These are phyloP conservation scores for Apteryx mantelli DNA, from an alignment of 2,113 vertebrate species.

Conservation along the genomic window DNA sequence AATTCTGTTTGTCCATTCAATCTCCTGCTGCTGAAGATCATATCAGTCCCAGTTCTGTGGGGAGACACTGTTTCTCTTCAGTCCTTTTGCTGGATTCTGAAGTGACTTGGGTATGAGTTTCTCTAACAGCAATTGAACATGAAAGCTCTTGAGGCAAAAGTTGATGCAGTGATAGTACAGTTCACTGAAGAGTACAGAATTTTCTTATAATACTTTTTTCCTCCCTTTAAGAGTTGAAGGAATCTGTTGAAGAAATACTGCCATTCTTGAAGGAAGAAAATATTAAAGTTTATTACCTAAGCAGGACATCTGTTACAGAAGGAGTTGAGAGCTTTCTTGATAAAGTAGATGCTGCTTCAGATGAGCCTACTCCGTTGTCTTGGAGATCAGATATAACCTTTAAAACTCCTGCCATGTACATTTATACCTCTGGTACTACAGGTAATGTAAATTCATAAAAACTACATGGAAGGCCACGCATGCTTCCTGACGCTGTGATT, in stretches of 20 bases:
- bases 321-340: conserved; percentile 79
- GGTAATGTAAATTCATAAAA: conserved; percentile 68
- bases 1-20: not conserved
- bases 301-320: conserved; percentile 72
- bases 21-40: not conserved
- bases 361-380: conserved; percentile 71
- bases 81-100: not conserved
- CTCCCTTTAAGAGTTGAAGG: conserved; percentile 76
- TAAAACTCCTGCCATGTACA: conserved; percentile 83
- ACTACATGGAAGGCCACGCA: not conserved
- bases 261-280: conserved; percentile 78
- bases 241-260: conserved; percentile 82
- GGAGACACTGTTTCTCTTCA: not conserved
- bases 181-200: not conserved
- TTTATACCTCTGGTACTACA: conserved; percentile 92
- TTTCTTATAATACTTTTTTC: not conserved
- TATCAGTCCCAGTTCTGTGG: not conserved
- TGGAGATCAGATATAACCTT: conserved; percentile 81
- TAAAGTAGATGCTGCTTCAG: conserved; percentile 77
- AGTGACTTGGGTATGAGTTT: not conserved
- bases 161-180: not conserved
- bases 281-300: conserved; percentile 80
- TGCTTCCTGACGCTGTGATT: not conserved
- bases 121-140: not conserved
- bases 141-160: not conserved